Evolutionary conservation across 2,888 invertebrate genomes (phyloP), one percentile per base, ranked within the genome.

Genomic region (Cataglyphis rosenhaueri): DNA sequence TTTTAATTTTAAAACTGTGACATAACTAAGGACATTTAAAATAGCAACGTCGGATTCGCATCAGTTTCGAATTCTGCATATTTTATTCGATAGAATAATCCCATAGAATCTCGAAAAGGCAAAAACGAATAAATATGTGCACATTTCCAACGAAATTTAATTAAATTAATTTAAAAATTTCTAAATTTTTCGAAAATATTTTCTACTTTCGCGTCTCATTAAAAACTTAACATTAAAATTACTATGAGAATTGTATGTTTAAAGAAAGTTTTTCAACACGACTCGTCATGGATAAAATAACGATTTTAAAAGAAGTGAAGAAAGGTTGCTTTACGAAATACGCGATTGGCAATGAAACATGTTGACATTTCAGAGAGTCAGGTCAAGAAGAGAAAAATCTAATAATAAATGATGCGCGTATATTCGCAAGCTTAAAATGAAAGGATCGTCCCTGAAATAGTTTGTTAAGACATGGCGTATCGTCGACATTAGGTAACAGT

Each of bases 401-500:
- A 83, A 84, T 81, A 84, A 88, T 88, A 87, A 62, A 81, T 8
- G 29, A 41, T 9, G 52, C 38, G 44, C 2, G 15, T 52, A 25
- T 38, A 32, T 59, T 62, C n/a, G 35, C 8, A n/a, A 44, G 15
- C 18, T 29, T 48, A 29, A 84, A 83, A 81, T 79, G 81, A 81
- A 83, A 84, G 74, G 81, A 59, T 73, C 70, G 76, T 59, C 75
- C 82, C 88, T 90, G 89, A 90, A 89, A 91, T 91, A 92, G 88
- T 88, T 84, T 35, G 89, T 91, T 91, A 91, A 87, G 91, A 88
- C 90, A 79, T 61, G 74, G 59, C 85, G 64, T 85, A 83, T 85
- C 73, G 75, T 81, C 75, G 82, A 59, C 64, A 89, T 93, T 93
- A 92, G 92, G 88, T 92, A 92, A 93, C 88, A 82, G 62, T 25